These are phyloP conservation scores for Oreocharis arfaki DNA, from an alignment of 2,113 vertebrate species.

Conservation along the genomic window DNA sequence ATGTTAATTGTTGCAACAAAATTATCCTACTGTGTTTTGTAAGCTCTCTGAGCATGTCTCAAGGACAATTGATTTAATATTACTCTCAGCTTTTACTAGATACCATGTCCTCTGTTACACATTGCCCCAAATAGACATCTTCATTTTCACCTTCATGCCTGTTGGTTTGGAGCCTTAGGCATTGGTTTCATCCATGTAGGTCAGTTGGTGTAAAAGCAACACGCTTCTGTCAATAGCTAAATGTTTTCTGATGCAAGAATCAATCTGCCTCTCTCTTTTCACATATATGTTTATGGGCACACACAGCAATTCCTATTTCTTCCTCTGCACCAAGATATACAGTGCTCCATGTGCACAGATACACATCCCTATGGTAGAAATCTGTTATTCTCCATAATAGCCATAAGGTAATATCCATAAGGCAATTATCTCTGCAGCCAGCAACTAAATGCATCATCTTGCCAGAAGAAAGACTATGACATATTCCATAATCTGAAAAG, in stretches of 20 bases:
- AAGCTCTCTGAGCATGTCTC: not conserved
- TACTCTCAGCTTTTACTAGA: not conserved
- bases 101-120: not conserved
- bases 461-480: conserved; percentile 26
- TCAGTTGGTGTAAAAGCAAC: not conserved
- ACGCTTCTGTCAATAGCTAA: not conserved
- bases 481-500: conserved; percentile 21
- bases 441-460: conserved; percentile 35
- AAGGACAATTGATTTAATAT: not conserved
- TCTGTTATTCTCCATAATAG: conserved; percentile 1
- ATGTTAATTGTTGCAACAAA: not conserved
- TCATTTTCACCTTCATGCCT: not conserved
- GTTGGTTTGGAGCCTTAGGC: not conserved
- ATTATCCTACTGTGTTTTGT: not conserved
- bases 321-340: not conserved
- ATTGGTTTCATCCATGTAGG: not conserved
- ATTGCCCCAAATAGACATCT: not conserved
- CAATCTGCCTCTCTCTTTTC: not conserved
- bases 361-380: not conserved
- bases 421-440: conserved; percentile 63
- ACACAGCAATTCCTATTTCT: not conserved
- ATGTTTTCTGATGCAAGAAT: not conserved
- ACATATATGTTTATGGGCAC: not conserved
- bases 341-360: not conserved
- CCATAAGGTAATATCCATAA: conserved; percentile 11